These are phyloP conservation scores for Silurus lanzhouensis DNA, from an alignment of 2,797 vertebrate species.

Conservation along the genomic window DNA sequence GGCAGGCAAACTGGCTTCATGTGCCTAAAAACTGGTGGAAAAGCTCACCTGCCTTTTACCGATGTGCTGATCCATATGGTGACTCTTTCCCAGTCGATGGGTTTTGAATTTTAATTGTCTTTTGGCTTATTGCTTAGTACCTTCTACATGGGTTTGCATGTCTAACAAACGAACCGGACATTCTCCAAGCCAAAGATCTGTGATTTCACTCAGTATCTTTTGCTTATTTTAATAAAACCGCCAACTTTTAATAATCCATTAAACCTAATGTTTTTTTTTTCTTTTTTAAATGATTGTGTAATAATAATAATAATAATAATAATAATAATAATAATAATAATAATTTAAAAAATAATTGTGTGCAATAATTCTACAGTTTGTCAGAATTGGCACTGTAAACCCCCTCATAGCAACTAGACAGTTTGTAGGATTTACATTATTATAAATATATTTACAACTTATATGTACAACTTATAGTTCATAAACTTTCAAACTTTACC, in stretches of 20 bases:
- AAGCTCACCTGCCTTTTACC: conserved; percentile 29
- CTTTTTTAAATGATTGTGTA: not conserved
- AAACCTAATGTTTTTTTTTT: not conserved
- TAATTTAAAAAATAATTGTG: too few relatives aligned
- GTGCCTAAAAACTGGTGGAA: conserved; percentile 47
- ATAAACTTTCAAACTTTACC: not conserved
- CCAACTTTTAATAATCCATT: not conserved
- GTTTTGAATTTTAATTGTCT: not conserved
- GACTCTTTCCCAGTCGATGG: not conserved
- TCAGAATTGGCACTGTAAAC: not conserved
- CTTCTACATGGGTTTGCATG: not conserved
- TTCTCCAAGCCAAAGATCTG: not conserved
- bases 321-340: too few relatives aligned
- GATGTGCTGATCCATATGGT: conserved; percentile 22
- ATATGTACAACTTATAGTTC: not conserved
- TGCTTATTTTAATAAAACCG: not conserved
- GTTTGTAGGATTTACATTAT: not conserved
- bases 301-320: too few relatives aligned
- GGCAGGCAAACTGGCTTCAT: conserved; percentile 46
- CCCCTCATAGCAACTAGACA: not conserved
- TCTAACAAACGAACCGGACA: not conserved
- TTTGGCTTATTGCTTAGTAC: not conserved
- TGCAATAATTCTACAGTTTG: not conserved
- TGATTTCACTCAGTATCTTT: not conserved
- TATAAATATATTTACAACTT: not conserved